Evolutionary conservation across 2,113 vertebrate species (phyloP), one percentile per base, ranked within the genome.

Genomic region (Indicator maculatus): DNA sequence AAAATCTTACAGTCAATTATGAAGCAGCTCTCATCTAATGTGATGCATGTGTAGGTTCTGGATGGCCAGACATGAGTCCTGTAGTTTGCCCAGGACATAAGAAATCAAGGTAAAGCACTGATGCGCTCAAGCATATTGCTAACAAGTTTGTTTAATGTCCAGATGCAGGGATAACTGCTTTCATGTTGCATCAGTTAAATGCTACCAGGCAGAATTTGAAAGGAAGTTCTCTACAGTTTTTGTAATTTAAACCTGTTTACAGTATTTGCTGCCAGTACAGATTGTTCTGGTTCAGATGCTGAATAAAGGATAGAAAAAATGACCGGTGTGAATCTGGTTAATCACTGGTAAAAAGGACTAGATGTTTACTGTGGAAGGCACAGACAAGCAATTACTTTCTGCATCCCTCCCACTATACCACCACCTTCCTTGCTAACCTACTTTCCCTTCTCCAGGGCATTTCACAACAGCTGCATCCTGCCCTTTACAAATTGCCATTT

Each of bases 241-340:
- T 86, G 39, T 86, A 83, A 81, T 79, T 30, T 21, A 77, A 93
- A 93, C 13, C 20, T 85, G 27, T 79, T 79, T 79, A n/a, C 33
- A 77, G 36, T 72, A 70, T 79, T 71, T 85, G n/a, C 38, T 53
- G 63, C 23, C 30, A 92, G 70, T 19, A 70, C 13, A 86, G 38
- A 86, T 89, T 80, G 70, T 84, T 92, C 65, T 63, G 28, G 41
- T 70, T 73, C 2, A 8, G 36, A 67, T 64, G 36, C 24, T 93
- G 83, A 66, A 38, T 55, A 56, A 90, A 90, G 45, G 17, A 93
- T 89, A 47, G 82, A 91, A 95, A 82, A 67, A 47, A 83, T 33
- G 92, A 31, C 11, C 31, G 47, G 9, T 52, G n/a, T 58, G 27
- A 87, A 90, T 74, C 12, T 38, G 55, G 41, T 70, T 86, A 33